Evolutionary conservation across 2,797 vertebrate genomes (phyloP), one percentile per base, ranked within the genome.

Genomic region (Molossus alvarezi): DNA sequence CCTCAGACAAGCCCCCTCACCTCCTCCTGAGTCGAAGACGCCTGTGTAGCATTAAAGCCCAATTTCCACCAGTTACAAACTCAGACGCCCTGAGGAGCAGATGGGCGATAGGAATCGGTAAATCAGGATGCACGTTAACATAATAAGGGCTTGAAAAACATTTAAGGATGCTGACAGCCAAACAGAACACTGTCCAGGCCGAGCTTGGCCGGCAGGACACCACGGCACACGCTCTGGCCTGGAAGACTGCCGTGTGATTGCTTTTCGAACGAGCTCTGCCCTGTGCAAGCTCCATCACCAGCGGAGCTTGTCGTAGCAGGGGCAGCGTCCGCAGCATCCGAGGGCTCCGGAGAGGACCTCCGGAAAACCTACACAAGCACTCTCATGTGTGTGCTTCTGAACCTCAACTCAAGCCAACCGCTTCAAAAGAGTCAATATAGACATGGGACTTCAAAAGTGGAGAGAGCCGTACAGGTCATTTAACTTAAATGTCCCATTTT

Each of bases 401-500:
- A 64, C 33, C 21, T 57, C 45, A 91, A 72, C 25, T 87, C 64
- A 89, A 75, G 51, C 23, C 81, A 64, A 87, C 67, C 37, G 23
- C 55, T 93, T 83, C 27, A 67, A 73, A 87, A 60, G 71, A 1
- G 45, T 57, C 7, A 14, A 1, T 60, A 8, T 2, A 62, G 33
- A 71, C 11, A 0, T 29, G 18, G 41, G 21, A 55, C 88, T 67
- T 94, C 21, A 58, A 77, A 86, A 80, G 29, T 48, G 7, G 5
- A 62, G 83, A 84, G 69, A 95, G 1, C 23, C 5, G 37, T 20
- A 27, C 25, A 9, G 27, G 13, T 41, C 9, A 18, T 62, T 55
- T 82, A 72, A 85, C 11, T 2, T 75, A 45, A 96, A 85, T 6
- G 12, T 62, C 10, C 57, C 73, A 87, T 91, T 91, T 86, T 73